phyloP scores from a whole-genome alignment of 2,113 vertebrate genomes.

The Gambusia affinis region DNA sequence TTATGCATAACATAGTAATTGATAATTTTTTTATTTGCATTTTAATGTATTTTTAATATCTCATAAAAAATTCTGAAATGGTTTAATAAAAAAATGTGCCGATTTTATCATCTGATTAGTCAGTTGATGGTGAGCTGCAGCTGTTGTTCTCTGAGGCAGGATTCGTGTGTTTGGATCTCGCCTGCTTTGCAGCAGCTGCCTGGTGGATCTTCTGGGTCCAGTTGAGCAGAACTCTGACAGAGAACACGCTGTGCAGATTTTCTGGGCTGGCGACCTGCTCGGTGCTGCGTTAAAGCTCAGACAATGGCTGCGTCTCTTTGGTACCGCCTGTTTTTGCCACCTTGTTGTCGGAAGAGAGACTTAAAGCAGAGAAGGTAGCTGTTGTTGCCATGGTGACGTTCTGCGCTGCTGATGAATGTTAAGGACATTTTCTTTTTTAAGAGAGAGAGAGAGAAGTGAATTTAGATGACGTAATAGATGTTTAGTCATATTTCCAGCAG shows the following conservation, averaged over 20 bases:
- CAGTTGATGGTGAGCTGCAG: too few species aligned
- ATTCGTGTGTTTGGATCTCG: background rate
- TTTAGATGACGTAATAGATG: background rate
- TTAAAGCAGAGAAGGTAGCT: constrained; percentile 55
- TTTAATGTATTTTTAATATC: too few species aligned
- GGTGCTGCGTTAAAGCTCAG: background rate
- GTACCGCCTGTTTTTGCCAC: constrained; percentile 37
- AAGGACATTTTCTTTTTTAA: constrained; percentile 2
- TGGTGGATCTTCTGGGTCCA: background rate
- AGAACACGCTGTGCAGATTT: background rate
- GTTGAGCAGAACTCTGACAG: background rate
- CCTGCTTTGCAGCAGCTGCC: background rate
- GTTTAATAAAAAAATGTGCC: too few species aligned
- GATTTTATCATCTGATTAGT: too few species aligned
- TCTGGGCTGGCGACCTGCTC: background rate
- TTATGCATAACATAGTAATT: too few species aligned
- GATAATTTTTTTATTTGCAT: too few species aligned
- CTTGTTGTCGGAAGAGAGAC: constrained; percentile 56
- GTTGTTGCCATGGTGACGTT: constrained; percentile 74
- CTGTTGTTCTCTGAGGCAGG: too few species aligned
- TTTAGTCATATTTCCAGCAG: background rate
- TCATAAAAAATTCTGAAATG: too few species aligned
- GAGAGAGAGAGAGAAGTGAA: background rate
- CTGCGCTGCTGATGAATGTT: constrained; percentile 39
- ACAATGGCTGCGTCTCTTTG: constrained; percentile 19